Evolutionary conservation across 1,140 invertebrate species (phyloP), one percentile per base, ranked within the genome.

Genomic region (Linepithema humile): DNA sequence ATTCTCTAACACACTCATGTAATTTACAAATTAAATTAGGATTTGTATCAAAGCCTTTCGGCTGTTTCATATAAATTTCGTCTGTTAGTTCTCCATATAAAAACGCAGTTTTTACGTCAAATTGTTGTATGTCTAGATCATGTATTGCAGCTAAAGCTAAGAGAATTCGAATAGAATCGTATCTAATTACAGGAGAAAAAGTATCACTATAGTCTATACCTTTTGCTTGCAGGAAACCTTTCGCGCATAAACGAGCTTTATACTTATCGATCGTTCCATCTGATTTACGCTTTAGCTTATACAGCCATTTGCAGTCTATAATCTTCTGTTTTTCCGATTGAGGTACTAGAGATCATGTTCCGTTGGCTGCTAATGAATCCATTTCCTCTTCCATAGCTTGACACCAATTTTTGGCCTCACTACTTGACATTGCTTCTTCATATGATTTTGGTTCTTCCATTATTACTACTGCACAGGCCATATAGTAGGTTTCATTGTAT

Each of bases 261-360:
- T 53, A 70, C 1, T 23, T 38, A 1, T 35, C 70, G 3, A 73
- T 43, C 23, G 12, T 17, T 4, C 70, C 70, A 5, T 73, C 40
- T 6, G 70, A 15, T 2, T 23, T 55, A 2, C 5, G 3, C 23
- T 73, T 73, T 0, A 53, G 3, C 2, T 53, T 57, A 1, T 55
- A 73, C 9, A 73, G 20, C 70, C 53, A 73, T 17, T 73, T 73
- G 32, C 48, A 73, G 3, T 38, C 17, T 7, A 75, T 29, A 3
- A 23, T 9, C 3, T 60, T n/a, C n/a, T 2, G 0, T 5, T 23
- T 17, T 7, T 10, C 7, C 2, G 35, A 40, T 29, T 10, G 7
- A 35, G 17, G n/a, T 0, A 29, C 23, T 6, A 72, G 20, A 3
- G 45, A 26, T 32, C 50, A 72, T 2, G 69, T 72, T 12, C 40